phyloP scores from a whole-genome alignment of 2,888 invertebrate genomes.

The Amphipyra berbera region DNA sequence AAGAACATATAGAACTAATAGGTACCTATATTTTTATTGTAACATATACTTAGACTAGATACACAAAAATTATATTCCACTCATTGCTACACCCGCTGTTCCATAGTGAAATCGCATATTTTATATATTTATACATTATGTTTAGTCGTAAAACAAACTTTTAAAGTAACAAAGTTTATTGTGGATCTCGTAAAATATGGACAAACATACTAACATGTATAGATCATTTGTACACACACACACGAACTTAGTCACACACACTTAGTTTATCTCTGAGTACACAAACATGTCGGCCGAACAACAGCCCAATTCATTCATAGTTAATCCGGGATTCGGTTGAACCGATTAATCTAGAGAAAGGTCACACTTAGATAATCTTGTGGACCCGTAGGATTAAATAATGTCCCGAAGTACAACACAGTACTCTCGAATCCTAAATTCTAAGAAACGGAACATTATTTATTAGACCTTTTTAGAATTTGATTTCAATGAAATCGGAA shows the following conservation, averaged over 20 bases:
- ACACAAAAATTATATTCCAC: slow-evolving; percentile 32
- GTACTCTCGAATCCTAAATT: background rate
- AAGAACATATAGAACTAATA: too few species aligned
- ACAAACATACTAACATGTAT: slow-evolving; percentile 40
- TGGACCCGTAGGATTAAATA: slow-evolving; percentile 21
- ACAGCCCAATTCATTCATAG: slow-evolving; percentile 48
- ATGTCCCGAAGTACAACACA: background rate
- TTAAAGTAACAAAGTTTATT: slow-evolving; percentile 80
- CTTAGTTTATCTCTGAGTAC: slow-evolving; percentile 10
- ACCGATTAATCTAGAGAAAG: slow-evolving; percentile 48
- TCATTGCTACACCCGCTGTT: slow-evolving; percentile 45
- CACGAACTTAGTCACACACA: background rate
- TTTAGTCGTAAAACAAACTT: slow-evolving; percentile 79
- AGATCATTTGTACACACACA: slow-evolving; percentile 1
- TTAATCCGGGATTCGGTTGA: slow-evolving; percentile 50
- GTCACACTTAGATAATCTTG: slow-evolving; percentile 38
- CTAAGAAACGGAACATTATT: background rate
- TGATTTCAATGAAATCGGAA: background rate
- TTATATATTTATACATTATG: slow-evolving; percentile 80
- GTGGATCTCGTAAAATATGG: slow-evolving; percentile 74
- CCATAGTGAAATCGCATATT: slow-evolving; percentile 66
- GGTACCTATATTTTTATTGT: background rate
- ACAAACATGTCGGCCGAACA: slow-evolving; percentile 12
- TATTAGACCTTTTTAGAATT: background rate
- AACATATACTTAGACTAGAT: background rate